phyloP scores from a whole-genome alignment of 2,888 invertebrate species.

The Parnassius glacialis region DNA sequence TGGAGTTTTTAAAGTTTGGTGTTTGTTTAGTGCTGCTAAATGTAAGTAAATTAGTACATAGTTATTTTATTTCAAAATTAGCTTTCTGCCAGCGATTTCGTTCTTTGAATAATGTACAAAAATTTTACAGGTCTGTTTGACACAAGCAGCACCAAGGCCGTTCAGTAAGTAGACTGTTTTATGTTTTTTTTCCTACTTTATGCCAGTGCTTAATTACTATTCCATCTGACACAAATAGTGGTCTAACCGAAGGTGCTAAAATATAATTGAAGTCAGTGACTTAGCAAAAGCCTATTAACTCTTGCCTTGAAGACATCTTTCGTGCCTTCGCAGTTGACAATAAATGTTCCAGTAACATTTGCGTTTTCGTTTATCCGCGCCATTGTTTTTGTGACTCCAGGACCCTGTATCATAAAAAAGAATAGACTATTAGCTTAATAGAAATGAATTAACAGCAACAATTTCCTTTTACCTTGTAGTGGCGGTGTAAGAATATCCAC shows the following conservation, averaged over 20 bases:
- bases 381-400: constrained; percentile 59
- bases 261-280: no score
- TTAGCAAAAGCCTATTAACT: no score
- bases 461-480: no score
- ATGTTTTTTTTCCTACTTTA: background rate
- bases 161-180: background rate
- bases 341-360: constrained; percentile 70
- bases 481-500: no score
- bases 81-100: background rate
- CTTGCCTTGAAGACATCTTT: no score
- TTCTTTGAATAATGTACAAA: background rate
- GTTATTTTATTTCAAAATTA: background rate
- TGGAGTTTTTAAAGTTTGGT: background rate
- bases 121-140: background rate
- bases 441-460: no score
- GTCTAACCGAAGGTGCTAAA: no score
- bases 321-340: constrained; percentile 70
- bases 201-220: no score
- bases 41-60: background rate
- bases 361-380: constrained; percentile 68
- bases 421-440: background rate
- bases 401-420: constrained; percentile 58
- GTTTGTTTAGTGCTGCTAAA: constrained; percentile 1
- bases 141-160: constrained; percentile 1
- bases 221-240: no score